A percentile compares a stretch with the other conserved stretches of the same genome.
phyloP scores from a whole-genome alignment of 1,140 invertebrate species.

The Acromyrmex echinatior region DNA sequence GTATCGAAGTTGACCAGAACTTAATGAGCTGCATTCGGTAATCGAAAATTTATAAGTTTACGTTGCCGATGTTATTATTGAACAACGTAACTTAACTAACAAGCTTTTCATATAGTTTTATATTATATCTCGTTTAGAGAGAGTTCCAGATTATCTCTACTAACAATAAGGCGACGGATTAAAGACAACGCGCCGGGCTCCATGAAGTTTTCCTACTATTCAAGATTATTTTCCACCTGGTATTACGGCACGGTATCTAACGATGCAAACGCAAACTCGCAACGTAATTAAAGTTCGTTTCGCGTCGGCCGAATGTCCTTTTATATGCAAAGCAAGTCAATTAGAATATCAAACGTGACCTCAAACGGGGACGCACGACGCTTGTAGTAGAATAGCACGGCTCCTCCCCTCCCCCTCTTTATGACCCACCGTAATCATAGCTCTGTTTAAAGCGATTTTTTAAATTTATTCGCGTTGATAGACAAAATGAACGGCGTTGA shows the following conservation, averaged over 20 bases:
- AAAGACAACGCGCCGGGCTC: conserved; percentile 42
- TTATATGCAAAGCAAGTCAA: conserved; percentile 82
- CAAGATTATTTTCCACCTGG: conserved; percentile 57
- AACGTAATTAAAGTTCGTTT: conserved; percentile 79
- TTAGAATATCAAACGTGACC: conserved; percentile 83
- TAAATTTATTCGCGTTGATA: conserved; percentile 30
- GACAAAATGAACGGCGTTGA: conserved; percentile 31
- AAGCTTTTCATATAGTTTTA: conserved; percentile 55
- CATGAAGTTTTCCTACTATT: conserved; percentile 58
- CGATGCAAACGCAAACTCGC: conserved; percentile 62
- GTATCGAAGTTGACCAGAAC: not conserved
- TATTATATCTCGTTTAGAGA: conserved; percentile 43
- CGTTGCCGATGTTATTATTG: not conserved
- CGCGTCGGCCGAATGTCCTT: conserved; percentile 78
- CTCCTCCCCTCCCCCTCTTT: not conserved
- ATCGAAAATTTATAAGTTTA: conserved; percentile 19
- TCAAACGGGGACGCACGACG: conserved; percentile 74
- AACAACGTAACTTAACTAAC: conserved; percentile 26
- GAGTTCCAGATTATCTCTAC: conserved; percentile 39
- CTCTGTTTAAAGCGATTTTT: conserved; percentile 62
- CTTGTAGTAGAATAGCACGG: conserved; percentile 69
- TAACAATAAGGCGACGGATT: conserved; percentile 22
- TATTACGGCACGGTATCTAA: conserved; percentile 59
- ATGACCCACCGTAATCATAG: conserved; percentile 58
- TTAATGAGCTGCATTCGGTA: not conserved